These are phyloP conservation scores for Cheracebus regulus DNA, from an alignment of 2,797 vertebrate species.

Conservation along the genomic window DNA sequence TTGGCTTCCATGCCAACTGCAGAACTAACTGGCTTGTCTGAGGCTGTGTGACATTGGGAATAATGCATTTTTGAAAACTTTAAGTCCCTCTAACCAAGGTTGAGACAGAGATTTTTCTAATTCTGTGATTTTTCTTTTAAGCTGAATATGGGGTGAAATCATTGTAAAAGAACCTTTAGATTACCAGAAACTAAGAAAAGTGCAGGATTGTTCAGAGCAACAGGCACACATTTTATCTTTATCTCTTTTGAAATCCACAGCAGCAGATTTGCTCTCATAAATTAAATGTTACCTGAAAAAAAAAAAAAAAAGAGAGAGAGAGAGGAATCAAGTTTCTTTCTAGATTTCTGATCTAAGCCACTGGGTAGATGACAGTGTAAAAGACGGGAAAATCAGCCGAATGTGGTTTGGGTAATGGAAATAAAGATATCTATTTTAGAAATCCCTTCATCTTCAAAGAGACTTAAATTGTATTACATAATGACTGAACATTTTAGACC, in stretches of 20 bases:
- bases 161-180: background rate
- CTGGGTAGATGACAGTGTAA: background rate
- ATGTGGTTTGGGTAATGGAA: background rate
- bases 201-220: background rate
- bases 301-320: background rate
- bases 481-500: slow-evolving; percentile 20
- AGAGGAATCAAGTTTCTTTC: background rate
- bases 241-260: background rate
- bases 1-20: background rate
- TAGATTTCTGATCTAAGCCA: slow-evolving; percentile 9
- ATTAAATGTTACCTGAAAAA: background rate
- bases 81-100: background rate
- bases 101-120: background rate
- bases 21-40: background rate
- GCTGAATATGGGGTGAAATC: background rate
- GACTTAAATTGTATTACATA: background rate
- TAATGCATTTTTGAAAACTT: background rate
- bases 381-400: background rate
- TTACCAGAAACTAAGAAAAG: background rate
- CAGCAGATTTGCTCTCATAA: background rate
- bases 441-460: slow-evolving; percentile 47
- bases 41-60: background rate
- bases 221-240: background rate
- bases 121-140: background rate
- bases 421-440: slow-evolving; percentile 30